These are phyloP conservation scores for Gymnarchus niloticus DNA, from an alignment of 2,113 vertebrate species.

Conservation along the genomic window DNA sequence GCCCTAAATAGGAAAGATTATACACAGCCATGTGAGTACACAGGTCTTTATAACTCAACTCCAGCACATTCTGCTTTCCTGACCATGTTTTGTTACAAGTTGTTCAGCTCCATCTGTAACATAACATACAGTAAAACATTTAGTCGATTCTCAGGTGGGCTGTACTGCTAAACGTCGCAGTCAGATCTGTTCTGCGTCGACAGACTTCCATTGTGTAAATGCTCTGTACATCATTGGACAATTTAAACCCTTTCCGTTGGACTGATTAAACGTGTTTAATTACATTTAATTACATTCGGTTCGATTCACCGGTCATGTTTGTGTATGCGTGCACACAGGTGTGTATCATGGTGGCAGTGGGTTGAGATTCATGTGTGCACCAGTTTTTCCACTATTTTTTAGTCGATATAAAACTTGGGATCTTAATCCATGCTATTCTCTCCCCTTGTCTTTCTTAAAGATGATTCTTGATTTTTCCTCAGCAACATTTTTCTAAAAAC, in stretches of 20 bases:
- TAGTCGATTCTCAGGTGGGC: background rate
- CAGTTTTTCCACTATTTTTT: too few species aligned
- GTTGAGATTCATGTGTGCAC: too few species aligned
- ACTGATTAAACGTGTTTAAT: background rate
- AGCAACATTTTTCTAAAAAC: too few species aligned
- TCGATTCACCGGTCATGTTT: background rate
- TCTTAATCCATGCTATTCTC: too few species aligned
- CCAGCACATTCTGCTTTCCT: constrained; percentile 6
- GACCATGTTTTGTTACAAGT: background rate
- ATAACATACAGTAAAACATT: background rate
- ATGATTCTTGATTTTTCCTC: too few species aligned
- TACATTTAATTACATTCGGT: background rate
- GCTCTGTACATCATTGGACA: background rate
- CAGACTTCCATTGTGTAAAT: background rate
- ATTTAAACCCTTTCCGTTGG: background rate
- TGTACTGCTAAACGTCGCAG: too few species aligned
- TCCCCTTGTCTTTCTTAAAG: too few species aligned
- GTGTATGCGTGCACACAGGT: background rate
- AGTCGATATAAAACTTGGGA: too few species aligned
- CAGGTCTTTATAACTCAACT: constrained; percentile 31
- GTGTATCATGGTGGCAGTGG: background rate
- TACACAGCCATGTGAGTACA: constrained; percentile 24
- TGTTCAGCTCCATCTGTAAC: background rate
- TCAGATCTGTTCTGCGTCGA: background rate
- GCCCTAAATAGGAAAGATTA: constrained; percentile 31